Evolutionary conservation across 2,113 vertebrate genomes (phyloP).

Genomic region (Coturnix japonica): DNA sequence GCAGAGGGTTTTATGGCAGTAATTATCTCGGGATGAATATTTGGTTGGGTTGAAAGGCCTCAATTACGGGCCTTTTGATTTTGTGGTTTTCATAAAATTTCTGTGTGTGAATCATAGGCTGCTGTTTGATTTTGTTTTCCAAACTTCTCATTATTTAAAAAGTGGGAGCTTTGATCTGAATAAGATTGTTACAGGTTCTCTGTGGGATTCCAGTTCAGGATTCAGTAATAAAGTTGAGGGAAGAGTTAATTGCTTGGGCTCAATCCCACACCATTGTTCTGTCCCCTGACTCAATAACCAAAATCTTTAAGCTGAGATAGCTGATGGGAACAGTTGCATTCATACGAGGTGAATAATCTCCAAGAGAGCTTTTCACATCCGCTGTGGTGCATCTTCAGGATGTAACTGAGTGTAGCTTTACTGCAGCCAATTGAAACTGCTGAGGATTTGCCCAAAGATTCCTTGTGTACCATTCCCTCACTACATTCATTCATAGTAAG

Average conservation of each 20-base stretch:
- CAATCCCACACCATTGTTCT: not conserved
- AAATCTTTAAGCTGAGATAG: not conserved
- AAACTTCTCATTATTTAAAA: not conserved
- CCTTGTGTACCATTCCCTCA: not conserved
- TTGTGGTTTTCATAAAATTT: not conserved
- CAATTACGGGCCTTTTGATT: not conserved
- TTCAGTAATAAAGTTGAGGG: not conserved
- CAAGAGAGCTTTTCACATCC: conserved; percentile 45
- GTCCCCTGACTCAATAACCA: not conserved
- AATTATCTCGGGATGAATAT: not conserved
- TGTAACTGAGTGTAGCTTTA: not conserved
- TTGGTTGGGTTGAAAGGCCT: not conserved
- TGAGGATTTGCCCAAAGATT: not conserved
- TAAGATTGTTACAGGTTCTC: not conserved
- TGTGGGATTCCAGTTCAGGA: conserved; percentile 1
- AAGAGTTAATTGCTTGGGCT: conserved; percentile 11
- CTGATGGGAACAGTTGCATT: not conserved
- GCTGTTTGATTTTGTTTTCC: not conserved
- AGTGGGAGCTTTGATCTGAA: not conserved
- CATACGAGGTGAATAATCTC: conserved; percentile 26
- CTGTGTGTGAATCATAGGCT: not conserved
- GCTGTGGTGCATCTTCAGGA: not conserved
- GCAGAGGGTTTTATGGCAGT: not conserved
- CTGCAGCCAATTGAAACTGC: not conserved
- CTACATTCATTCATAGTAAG: not conserved